Conservation (phyloP, 2,888 invertebrate species). For the Cheiracanthium punctorium region DNA sequence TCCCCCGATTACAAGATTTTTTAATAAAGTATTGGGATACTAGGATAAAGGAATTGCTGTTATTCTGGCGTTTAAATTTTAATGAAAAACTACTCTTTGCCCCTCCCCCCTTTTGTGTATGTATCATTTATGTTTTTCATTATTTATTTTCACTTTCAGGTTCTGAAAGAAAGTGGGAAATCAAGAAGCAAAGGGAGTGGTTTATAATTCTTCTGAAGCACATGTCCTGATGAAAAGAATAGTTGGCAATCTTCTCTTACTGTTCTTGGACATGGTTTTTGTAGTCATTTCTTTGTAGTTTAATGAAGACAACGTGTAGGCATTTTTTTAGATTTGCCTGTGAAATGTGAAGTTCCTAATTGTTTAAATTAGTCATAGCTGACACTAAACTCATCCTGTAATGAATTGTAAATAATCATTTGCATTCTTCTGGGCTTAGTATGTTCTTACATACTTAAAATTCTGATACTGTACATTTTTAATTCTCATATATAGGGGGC, state of each 20-base stretch:
- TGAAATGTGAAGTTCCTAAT: conserved; percentile 47
- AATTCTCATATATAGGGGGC: no score
- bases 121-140: neutral
- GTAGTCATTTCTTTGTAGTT: conserved; percentile 24
- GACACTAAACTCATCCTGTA: neutral
- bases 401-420: neutral
- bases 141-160: conserved; percentile 17
- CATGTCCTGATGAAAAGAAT: neutral
- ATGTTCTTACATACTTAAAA: neutral
- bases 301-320: conserved; percentile 20
- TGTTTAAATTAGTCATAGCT: neutral
- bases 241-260: neutral
- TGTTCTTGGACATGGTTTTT: conserved; percentile 15
- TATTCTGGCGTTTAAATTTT: no score
- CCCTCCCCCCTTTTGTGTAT: no score
- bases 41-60: no score
- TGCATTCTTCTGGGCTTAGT: no score
- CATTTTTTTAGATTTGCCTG: conserved; percentile 19
- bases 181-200: conserved; percentile 29
- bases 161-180: conserved; percentile 54
- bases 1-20: no score
- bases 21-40: no score
- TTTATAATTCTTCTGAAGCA: conserved; percentile 18
- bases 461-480: neutral
- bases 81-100: no score